Evolutionary conservation across 2,888 invertebrate genomes (phyloP).

Genomic region (Drosophila trichaetosa): DNA sequence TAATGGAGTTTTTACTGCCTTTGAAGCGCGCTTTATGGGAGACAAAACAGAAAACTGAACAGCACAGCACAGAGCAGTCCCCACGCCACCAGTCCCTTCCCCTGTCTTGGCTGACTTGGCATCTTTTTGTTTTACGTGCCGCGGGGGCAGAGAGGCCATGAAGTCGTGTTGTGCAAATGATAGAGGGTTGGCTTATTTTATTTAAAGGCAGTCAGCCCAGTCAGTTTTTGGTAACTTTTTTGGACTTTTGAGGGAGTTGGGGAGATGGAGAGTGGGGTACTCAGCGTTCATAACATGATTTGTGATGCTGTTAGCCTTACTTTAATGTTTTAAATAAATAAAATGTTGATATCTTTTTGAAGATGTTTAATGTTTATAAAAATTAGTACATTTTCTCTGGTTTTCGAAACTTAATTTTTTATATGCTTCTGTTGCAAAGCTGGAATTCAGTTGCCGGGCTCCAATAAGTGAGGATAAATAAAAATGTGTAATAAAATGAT

Average conservation of each 20-base stretch:
- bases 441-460: not conserved
- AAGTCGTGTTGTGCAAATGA: slow-evolving; percentile 46
- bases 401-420: not conserved
- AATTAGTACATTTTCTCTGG: not conserved
- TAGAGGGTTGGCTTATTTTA: slow-evolving; percentile 55
- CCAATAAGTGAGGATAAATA: not conserved
- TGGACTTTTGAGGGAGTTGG: not conserved
- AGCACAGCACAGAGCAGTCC: slow-evolving; percentile 1
- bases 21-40: slow-evolving; percentile 60
- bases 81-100: not conserved
- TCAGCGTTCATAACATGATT: not conserved
- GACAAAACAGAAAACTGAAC: slow-evolving; percentile 6
- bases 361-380: not conserved
- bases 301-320: not conserved
- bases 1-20: slow-evolving; percentile 81
- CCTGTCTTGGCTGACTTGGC: slow-evolving; percentile 57
- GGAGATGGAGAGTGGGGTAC: not conserved
- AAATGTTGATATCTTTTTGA: slow-evolving; percentile 8
- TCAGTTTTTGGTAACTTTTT: slow-evolving; percentile 15
- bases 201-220: slow-evolving; percentile 45
- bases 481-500: not conserved
- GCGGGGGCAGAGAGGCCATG: slow-evolving; percentile 3
- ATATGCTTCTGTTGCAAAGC: not conserved
- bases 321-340: slow-evolving; percentile 23
- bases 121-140: slow-evolving; percentile 48